Conservation (phyloP, 2,888 invertebrate species). For the Chrysolina oricalcia region DNA sequence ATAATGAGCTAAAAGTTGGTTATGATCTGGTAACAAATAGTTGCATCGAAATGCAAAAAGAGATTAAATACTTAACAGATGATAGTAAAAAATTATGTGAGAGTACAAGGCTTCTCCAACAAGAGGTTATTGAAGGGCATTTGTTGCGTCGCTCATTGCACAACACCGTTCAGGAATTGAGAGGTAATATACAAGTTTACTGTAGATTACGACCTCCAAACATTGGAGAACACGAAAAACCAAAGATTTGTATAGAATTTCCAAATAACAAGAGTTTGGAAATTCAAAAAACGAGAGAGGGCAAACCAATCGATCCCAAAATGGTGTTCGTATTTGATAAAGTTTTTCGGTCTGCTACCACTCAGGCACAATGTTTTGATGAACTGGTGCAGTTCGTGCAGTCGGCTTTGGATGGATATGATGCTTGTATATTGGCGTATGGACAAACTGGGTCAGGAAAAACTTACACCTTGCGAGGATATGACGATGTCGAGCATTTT, state of each 20-base stretch:
- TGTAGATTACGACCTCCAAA: slow-evolving; percentile 82
- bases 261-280: slow-evolving; percentile 77
- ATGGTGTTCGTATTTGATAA: slow-evolving; percentile 87
- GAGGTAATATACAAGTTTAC: slow-evolving; percentile 82
- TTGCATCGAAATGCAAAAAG: neutral
- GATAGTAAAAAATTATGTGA: slow-evolving; percentile 51
- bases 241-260: slow-evolving; percentile 71
- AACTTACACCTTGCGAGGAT: slow-evolving; percentile 78
- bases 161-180: slow-evolving; percentile 83
- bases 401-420: slow-evolving; percentile 90
- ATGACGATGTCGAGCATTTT: neutral
- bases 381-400: slow-evolving; percentile 81
- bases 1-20: slow-evolving; percentile 48
- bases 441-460: slow-evolving; percentile 95
- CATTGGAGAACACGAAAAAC: slow-evolving; percentile 74
- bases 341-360: slow-evolving; percentile 83
- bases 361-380: slow-evolving; percentile 86
- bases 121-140: slow-evolving; percentile 56
- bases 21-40: slow-evolving; percentile 7
- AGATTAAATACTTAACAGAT: neutral
- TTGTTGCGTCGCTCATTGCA: slow-evolving; percentile 75
- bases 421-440: slow-evolving; percentile 93
- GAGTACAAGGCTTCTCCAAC: slow-evolving; percentile 56
- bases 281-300: slow-evolving; percentile 72
- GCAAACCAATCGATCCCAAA: slow-evolving; percentile 72